phyloP scores from a whole-genome alignment of 2,888 invertebrate genomes.

The Hirtodrosophila confusa region DNA sequence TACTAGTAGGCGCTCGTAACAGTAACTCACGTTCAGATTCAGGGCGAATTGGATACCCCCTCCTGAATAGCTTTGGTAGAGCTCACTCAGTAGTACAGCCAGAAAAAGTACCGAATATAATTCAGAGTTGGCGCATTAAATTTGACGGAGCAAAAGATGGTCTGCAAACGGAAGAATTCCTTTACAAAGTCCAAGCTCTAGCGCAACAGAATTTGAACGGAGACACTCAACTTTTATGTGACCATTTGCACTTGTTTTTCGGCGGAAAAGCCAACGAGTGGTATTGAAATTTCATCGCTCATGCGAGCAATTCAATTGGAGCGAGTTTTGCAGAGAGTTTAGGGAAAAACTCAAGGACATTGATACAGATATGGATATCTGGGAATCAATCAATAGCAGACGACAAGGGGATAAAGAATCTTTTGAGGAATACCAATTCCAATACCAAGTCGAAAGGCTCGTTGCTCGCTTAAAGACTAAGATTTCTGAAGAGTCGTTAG shows the following conservation, averaged over 20 bases:
- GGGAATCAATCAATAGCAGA: conserved; percentile 5
- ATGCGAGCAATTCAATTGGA: conserved; percentile 4
- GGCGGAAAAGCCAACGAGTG: conserved; percentile 20
- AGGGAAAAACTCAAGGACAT: conserved; percentile 5
- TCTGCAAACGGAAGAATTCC: conserved; percentile 1
- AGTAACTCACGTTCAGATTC: background rate
- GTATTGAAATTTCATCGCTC: conserved; percentile 18
- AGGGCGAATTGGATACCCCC: background rate
- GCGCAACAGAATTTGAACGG: conserved; percentile 7
- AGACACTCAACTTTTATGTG: conserved; percentile 2
- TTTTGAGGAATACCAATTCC: conserved; percentile 20
- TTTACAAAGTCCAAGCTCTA: conserved; percentile 8
- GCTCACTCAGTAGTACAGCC: background rate
- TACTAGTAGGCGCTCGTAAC: too few species aligned
- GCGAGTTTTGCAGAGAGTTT: conserved; percentile 11
- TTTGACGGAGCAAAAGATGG: conserved; percentile 3
- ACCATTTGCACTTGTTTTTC: conserved; percentile 11
- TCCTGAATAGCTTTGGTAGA: background rate
- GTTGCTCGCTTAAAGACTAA: background rate
- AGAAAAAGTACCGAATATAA: conserved; percentile 9
- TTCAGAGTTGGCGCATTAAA: conserved; percentile 2
- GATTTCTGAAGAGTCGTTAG: conserved; percentile 5
- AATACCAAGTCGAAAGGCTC: conserved; percentile 7
- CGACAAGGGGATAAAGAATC: conserved; percentile 4
- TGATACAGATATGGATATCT: conserved; percentile 18